Evolutionary conservation across 2,888 invertebrate species (phyloP), one percentile per base, ranked within the genome.

Genomic region (Zele albiditarsus): DNA sequence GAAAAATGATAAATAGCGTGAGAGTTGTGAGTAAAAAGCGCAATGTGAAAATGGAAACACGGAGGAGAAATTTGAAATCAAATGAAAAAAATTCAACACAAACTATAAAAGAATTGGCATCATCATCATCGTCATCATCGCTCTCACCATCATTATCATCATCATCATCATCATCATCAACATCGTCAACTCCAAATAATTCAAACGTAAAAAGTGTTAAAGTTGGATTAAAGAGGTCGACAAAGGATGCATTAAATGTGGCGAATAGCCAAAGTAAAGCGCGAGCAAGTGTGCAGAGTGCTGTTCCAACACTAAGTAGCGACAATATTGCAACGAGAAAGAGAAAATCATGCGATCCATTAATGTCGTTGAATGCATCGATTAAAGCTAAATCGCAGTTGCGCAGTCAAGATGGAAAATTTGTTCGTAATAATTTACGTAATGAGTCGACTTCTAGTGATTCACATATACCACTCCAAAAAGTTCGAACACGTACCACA

Each of bases 321-420:
- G 12, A 23, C 14, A 62, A 42, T 46, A 42, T 60, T 28, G 14
- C 27, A 20, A 60, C 67, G 16, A 78, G 77, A n/a, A 76, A 77
- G 16, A 79, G 78, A 33, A 83, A 79, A 68, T 80, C 82, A 73
- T 75, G 83, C 5, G 83, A 85, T 69, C 82, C 86, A 0, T 79
- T 84, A 6, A 79, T 81, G 2, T 84, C 87, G 5, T 28, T 86
- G 42, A 85, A 83, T 65, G 86, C 88, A 1, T 86, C 87, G 20
- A 70, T 84, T 3, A 89, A 88, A 42, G 86, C 87, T 0, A 83
- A 82, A 33, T 80, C 80, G 0, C 88, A 88, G 49, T 77, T 87
- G 8, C 81, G 89, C 27, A 83, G 85, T 0, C 84, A 85, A 73
- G 88, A 88, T 49, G 88, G 88, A 0, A 89, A 89, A 62, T 89